Base-by-base conservation (phyloP, 2,113 vertebrate genomes). In the Amblyornis subalaris region DNA sequence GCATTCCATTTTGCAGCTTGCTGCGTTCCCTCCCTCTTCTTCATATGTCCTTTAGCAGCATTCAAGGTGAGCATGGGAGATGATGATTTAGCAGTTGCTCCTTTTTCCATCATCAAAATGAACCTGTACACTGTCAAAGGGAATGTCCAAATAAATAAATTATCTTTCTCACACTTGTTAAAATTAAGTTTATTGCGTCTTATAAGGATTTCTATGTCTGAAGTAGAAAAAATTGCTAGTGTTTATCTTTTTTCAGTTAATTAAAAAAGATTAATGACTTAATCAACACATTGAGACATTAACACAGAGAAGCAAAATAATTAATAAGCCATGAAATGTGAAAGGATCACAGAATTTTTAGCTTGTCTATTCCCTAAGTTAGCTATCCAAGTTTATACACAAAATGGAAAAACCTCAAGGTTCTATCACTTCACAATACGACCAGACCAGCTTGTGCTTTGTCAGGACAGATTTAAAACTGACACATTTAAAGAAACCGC, bases 1-100 rank as follows among this genome's bases (percentile, higher is more conserved):
- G 96, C 94, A 89, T 98, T 98, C 94, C 97, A 45, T 55, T 98
- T 99, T 57, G 97, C 85, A 74, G 90, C 38, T 89, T 97, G 98
- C 31, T 85, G 90, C 29, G 96, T 74, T 65, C 69, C 84, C 94
- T 95, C 92, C 21, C 89, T 98, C 92, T 76, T 98, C 69, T 94
- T 97, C 79, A 60, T 79, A 31, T 22, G 69, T 48, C 92, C 97
- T 93, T 94, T 97, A 77, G 92, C 93, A 91, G 79, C 55, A 38
- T 72, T 89, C 17, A 51, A 86, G 51, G 85, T 73, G 74, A 95
- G 89, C 86, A 42, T 0, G 14, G 94, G 14, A 28, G 81, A 33
- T 22, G 86, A 50, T 4, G 53, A 65, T 73, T 95, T 96, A 47
- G 54, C 28, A 75, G 71, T 33, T 40, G 12, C 8, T 17, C 55